Evolutionary conservation across 2,113 vertebrate species (phyloP).

Genomic region (Otus sunia): DNA sequence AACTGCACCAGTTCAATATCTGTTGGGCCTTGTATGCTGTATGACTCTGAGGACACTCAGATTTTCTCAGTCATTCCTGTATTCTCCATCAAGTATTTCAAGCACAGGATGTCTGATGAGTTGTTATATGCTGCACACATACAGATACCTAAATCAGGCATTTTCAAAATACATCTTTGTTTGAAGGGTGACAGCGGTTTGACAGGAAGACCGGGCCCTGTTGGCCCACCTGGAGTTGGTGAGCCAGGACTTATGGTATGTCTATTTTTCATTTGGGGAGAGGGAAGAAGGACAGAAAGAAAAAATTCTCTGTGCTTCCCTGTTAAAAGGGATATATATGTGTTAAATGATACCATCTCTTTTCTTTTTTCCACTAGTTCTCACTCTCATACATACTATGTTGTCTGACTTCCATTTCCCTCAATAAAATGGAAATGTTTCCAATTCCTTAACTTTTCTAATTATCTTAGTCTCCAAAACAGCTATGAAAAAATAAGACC

Average conservation of each 20-base stretch:
- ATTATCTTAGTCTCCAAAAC: background rate
- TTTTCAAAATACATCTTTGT: slow-evolving; percentile 25
- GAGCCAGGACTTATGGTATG: slow-evolving; percentile 85
- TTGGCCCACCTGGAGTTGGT: slow-evolving; percentile 83
- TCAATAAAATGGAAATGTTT: background rate
- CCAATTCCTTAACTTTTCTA: background rate
- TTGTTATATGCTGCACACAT: background rate
- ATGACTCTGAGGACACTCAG: background rate
- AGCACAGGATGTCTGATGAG: background rate
- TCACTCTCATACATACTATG: fast-evolving
- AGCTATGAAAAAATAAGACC: background rate
- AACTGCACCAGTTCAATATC: background rate
- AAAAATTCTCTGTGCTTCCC: background rate
- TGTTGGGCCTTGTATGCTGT: background rate
- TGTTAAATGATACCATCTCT: background rate
- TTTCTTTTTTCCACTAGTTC: background rate
- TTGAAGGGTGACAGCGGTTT: slow-evolving; percentile 85
- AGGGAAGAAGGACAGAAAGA: background rate
- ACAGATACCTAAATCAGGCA: background rate
- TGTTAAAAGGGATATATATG: background rate
- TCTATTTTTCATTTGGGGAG: background rate
- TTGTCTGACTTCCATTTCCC: background rate
- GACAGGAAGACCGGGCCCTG: slow-evolving; percentile 82
- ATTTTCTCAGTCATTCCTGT: background rate
- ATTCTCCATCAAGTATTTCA: background rate